Percentiles rank a stretch among this genome's conserved stretches.
Conservation (phyloP, 2,113 vertebrate genomes). For the Smithornis capensis region DNA sequence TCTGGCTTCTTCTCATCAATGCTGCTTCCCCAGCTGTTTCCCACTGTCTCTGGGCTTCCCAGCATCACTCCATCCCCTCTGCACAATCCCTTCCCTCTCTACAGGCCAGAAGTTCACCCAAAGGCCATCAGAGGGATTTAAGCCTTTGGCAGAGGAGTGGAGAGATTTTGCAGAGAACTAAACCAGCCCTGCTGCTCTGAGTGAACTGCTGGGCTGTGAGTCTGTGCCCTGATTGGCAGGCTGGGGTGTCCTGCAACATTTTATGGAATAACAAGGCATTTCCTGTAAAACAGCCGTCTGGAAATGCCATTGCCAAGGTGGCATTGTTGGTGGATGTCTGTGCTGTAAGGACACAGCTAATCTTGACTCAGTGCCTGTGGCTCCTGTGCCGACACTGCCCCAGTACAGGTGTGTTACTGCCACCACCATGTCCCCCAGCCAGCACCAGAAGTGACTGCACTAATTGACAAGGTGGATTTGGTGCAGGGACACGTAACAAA, state of each 20-base stretch:
- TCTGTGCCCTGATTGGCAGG: not conserved
- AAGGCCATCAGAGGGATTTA: not conserved
- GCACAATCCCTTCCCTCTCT: not conserved
- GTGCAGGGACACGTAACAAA: fast-evolving
- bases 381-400: fast-evolving
- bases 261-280: not conserved
- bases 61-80: not conserved
- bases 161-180: not conserved
- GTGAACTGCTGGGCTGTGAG: not conserved
- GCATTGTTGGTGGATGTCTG: not conserved
- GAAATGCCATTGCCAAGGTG: not conserved
- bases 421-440: not conserved
- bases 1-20: not conserved
- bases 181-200: not conserved
- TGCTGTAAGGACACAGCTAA: not conserved
- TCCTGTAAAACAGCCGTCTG: not conserved
- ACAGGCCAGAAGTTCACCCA: not conserved
- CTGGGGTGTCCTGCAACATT: not conserved
- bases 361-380: fast-evolving
- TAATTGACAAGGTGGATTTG: fast-evolving
- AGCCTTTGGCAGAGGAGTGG: not conserved
- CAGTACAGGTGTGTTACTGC: fast-evolving
- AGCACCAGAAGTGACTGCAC: not conserved
- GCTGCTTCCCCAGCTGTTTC: not conserved
- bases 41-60: fast-evolving